Conservation (phyloP, 2,888 invertebrate genomes). For the Pristionchus mayeri region DNA sequence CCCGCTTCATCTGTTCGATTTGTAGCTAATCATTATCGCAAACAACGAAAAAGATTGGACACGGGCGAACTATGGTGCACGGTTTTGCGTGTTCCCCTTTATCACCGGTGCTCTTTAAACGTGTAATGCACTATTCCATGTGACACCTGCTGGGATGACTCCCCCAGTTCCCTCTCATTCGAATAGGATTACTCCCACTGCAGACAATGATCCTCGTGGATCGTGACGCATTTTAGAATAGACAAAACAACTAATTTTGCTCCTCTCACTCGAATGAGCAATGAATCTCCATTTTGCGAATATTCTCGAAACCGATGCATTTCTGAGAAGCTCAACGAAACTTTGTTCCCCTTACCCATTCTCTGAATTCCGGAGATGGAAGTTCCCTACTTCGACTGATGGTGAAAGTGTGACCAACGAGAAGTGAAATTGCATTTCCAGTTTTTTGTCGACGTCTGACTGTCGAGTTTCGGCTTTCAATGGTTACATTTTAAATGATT, state of each 20-base stretch:
- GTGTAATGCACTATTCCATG: background rate
- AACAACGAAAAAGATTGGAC: background rate
- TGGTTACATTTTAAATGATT: background rate
- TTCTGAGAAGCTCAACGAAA: background rate
- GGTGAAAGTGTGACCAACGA: background rate
- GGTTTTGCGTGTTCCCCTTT: background rate
- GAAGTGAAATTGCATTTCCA: background rate
- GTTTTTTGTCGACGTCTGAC: background rate
- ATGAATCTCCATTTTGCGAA: background rate
- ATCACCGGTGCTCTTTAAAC: background rate
- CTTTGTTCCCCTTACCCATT: background rate
- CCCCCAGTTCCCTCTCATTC: background rate
- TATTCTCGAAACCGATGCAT: too few relatives aligned
- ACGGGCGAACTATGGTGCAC: background rate
- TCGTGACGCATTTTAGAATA: too few relatives aligned
- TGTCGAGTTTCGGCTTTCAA: background rate
- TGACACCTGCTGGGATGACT: background rate
- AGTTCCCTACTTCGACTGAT: background rate
- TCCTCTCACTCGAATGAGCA: too few relatives aligned
- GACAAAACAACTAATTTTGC: too few relatives aligned
- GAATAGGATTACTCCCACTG: slow-evolving; percentile 21
- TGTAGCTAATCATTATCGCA: slow-evolving; percentile 6
- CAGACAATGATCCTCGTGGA: too few relatives aligned
- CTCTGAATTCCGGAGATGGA: background rate
- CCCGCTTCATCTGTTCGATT: background rate